Evolutionary conservation across 2,113 vertebrate genomes (phyloP).

Genomic region (Elaphurus davidianus): DNA sequence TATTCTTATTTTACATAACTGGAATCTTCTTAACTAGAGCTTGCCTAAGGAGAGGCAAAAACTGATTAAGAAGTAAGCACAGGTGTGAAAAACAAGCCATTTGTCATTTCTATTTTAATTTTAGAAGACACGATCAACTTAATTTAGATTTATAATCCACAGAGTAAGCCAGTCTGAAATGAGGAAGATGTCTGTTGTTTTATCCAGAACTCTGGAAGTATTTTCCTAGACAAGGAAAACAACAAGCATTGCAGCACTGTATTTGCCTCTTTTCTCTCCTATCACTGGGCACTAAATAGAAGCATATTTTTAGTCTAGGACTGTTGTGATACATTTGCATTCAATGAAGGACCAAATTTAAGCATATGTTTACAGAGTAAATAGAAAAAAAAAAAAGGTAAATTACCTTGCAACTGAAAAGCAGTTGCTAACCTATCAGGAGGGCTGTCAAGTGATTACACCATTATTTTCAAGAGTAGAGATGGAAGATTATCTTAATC

Average conservation of each 20-base stretch:
- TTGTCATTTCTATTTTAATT: conserved; percentile 61
- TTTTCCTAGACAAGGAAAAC: conserved; percentile 15
- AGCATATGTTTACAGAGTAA: conserved; percentile 57
- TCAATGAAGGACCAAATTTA: neutral
- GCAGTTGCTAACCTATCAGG: conserved; percentile 50
- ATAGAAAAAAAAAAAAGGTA: conserved; percentile 52
- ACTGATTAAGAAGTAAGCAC: conserved; percentile 44
- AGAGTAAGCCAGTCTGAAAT: neutral
- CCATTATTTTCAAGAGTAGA: conserved; percentile 59
- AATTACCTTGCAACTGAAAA: conserved; percentile 69
- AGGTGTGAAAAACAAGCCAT: conserved; percentile 51
- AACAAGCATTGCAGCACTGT: neutral
- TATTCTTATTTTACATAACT: conserved; percentile 21
- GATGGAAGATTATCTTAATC: conserved; percentile 28
- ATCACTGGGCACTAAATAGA: neutral
- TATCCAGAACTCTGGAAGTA: neutral
- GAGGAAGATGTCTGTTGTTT: conserved; percentile 20
- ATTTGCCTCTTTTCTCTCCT: conserved; percentile 4
- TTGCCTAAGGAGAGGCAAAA: conserved; percentile 24
- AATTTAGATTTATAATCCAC: conserved; percentile 46
- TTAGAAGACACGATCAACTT: conserved; percentile 33
- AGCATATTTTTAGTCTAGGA: neutral
- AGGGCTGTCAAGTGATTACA: conserved; percentile 64
- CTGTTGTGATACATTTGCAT: neutral
- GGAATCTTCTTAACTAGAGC: neutral